Evolutionary conservation across 2,113 vertebrate genomes (phyloP), one percentile per base, ranked within the genome.

Genomic region (Glareola pratincola): DNA sequence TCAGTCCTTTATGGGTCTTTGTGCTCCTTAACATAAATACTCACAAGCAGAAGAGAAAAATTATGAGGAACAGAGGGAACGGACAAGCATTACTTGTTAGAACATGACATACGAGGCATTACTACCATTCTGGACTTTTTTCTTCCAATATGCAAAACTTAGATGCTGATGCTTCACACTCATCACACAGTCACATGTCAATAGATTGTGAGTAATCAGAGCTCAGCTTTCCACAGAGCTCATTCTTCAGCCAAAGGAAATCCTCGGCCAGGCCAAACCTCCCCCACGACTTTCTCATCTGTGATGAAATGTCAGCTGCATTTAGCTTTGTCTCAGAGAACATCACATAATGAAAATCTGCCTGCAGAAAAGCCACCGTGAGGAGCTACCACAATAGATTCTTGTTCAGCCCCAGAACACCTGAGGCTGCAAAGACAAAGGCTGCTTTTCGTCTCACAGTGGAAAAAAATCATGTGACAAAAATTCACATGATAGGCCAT

Each of bases 161-260:
- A 67, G n/a, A 57, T 59, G 26, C 2, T 0, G 0, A 54, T 30
- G 20, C 8, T 73, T 88, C 43, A 54, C 0, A 2, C 39, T 29
- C 20, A 32, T 72, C 53, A 56, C 0, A 1, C 34, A 50, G 57
- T 24, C 29, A 72, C 3, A 72, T 34, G 51, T 72, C 57, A 81
- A 88, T 47, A 81, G 45, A 39, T 9, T 29, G 14, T 64, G 18
- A 67, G 64, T 23, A 66, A 83, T n/a, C 48, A 75, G 45, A 91
- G 36, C 24, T 50, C 74, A 67, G 45, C 45, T 91, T 91, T 91
- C 62, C 41, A n/a, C 32, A 72, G 47, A 62, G 14, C 4, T 68
- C 48, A 29, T 53, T 92, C 74, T 81, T 62, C 48, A 85, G 37
- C 60, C 48, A 69, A 68, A 67, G 56, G 14, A 57, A 73, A 69